Conservation (phyloP, 2,888 invertebrate species). For the Drosophila rubida region DNA sequence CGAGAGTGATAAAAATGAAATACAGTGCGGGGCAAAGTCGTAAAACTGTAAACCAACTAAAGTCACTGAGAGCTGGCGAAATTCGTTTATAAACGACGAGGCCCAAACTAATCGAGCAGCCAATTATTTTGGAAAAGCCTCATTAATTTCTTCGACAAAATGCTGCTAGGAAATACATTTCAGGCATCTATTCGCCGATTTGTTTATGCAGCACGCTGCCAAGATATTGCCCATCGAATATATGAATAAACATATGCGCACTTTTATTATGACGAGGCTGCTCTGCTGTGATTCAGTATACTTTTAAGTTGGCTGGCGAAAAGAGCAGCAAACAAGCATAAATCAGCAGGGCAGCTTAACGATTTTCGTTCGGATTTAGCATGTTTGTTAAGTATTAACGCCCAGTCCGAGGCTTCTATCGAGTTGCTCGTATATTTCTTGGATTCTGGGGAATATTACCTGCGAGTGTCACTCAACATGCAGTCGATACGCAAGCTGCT, state of each 20-base stretch:
- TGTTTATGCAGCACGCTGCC: conserved; percentile 65
- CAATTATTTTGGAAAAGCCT: conserved; percentile 66
- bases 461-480: conserved; percentile 36
- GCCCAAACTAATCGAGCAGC: conserved; percentile 37
- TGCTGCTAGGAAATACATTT: conserved; percentile 44
- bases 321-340: conserved; percentile 43
- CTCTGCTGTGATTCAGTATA: conserved; percentile 34
- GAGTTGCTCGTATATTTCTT: background rate
- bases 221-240: conserved; percentile 57
- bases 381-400: conserved; percentile 65
- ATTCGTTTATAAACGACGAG: conserved; percentile 3
- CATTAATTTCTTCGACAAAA: conserved; percentile 55
- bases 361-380: conserved; percentile 35
- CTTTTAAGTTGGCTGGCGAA: background rate
- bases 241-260: conserved; percentile 58
- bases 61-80: conserved; percentile 16
- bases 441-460: conserved; percentile 56
- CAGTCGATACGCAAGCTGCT: conserved; percentile 21
- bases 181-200: conserved; percentile 30
- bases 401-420: conserved; percentile 13
- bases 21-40: conserved; percentile 26
- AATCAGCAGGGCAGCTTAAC: conserved; percentile 48
- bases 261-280: conserved; percentile 57
- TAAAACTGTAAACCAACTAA: conserved; percentile 22
- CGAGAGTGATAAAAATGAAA: conserved; percentile 7